Evolutionary conservation across 1,140 invertebrate genomes (phyloP).

Genomic region (Pachypeltis micranthus): DNA sequence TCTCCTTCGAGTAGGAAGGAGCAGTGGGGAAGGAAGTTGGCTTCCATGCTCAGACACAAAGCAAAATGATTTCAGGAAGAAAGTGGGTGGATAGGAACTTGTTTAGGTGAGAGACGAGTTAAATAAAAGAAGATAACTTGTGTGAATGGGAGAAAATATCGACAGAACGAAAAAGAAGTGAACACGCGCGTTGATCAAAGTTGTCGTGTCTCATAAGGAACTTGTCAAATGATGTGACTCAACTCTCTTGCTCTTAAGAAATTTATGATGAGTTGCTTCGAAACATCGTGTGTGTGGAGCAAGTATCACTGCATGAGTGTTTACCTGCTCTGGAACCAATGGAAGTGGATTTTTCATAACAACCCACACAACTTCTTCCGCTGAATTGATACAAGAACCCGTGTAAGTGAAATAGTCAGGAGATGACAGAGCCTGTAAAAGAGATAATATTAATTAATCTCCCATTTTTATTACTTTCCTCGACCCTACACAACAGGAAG

Average conservation of each 20-base stretch:
- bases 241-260: neutral
- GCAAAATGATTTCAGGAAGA: too few species aligned
- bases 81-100: too few species aligned
- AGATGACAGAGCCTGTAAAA: neutral
- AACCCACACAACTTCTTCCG: neutral
- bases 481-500: too few species aligned
- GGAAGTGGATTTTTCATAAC: neutral
- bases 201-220: neutral
- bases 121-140: neutral
- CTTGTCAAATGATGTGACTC: neutral
- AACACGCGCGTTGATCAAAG: neutral
- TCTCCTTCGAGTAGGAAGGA: too few species aligned
- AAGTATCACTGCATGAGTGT: neutral
- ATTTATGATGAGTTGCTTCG: neutral
- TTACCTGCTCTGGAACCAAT: neutral
- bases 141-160: neutral
- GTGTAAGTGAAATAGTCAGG: neutral
- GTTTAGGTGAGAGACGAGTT: too few species aligned
- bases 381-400: neutral
- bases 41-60: too few species aligned
- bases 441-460: too few species aligned
- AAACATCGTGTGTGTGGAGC: neutral
- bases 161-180: neutral
- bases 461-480: too few species aligned
- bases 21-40: too few species aligned